Base-by-base conservation (phyloP, 2,113 vertebrate species). In the Delphinus delphis region DNA sequence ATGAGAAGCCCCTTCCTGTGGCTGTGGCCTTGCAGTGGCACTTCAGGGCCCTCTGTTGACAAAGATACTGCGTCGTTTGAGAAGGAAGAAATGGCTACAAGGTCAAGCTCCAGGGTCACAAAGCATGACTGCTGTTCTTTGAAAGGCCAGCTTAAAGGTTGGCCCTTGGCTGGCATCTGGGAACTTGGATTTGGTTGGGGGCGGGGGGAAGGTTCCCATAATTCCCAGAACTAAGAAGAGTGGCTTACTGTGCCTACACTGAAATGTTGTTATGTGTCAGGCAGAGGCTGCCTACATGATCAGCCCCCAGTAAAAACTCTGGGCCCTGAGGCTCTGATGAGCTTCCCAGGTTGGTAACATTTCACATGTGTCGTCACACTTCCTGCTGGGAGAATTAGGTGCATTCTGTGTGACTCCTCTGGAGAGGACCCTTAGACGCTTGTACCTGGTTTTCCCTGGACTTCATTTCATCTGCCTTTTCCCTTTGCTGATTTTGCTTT, bases 401-500 rank as follows among this genome's bases (percentile, higher is more conserved):
- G 2, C 28, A 33, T 70, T 60, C 41, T 80, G n/a, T 44, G 67
- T 83, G 84, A 80, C 53, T 60, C 14, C 31, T 44, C 25, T 53
- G 79, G 73, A 33, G 10, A 79, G 50, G 36, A 71, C 50, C 12
- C 44, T 81, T 68, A 31, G 70, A 79, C 62, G 28, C 68, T 55
- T 63, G 13, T 44, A 21, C 44, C 38, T 80, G n/a, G 9, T 36
- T 90, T 90, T 33, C 38, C 14, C 21, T 73, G 68, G 62, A 28
- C 41, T 92, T 76, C 28, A n/a, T 36, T 36, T 21, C 36, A 23
- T 41, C 26, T 1, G 4, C 7, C 50, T 60, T 41, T 82, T 89
- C 26, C 82, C 55, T 77, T 79, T 87, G 74, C 41, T 96, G 91
- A 90, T 83, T 76, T 89, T 65, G 23, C 44, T 95, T 23, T 63